These are phyloP conservation scores for Acanthacorydalis orientalis DNA, from an alignment of 2,888 invertebrate species.

Conservation along the genomic window DNA sequence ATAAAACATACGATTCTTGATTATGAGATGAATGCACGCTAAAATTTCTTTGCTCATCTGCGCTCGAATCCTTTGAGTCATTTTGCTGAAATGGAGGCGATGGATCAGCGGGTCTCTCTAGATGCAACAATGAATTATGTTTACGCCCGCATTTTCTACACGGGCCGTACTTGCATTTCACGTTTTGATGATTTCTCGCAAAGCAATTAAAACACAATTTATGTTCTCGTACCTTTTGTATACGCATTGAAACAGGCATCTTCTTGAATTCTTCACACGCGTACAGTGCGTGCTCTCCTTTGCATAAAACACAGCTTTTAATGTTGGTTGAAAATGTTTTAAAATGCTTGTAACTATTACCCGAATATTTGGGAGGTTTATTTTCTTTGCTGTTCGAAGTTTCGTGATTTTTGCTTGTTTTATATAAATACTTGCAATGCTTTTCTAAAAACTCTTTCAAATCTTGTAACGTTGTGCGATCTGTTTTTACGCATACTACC, in stretches of 20 bases:
- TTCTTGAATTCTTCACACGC: neutral
- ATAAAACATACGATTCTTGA: neutral
- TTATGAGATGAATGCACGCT: neutral
- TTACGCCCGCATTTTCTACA: neutral
- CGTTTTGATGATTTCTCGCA: neutral
- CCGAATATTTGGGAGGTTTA: too few species aligned
- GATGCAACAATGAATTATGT: neutral
- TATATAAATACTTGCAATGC: neutral
- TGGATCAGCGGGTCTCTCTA: neutral
- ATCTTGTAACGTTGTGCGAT: neutral
- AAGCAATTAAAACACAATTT: slow-evolving; percentile 2
- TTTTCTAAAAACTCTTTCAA: neutral
- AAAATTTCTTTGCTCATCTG: too few species aligned
- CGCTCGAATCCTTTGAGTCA: neutral
- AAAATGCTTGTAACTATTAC: neutral
- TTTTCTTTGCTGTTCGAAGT: neutral
- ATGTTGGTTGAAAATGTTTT: neutral
- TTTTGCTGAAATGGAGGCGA: too few species aligned
- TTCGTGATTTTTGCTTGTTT: neutral
- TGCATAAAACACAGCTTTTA: neutral
- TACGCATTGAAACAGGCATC: neutral
- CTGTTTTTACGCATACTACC: neutral
- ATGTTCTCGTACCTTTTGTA: neutral
- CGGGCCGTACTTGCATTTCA: neutral
- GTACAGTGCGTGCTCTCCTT: neutral